These are phyloP conservation scores for Phrynosoma blainvillii DNA, from an alignment of 2,113 vertebrate species.

Conservation along the genomic window DNA sequence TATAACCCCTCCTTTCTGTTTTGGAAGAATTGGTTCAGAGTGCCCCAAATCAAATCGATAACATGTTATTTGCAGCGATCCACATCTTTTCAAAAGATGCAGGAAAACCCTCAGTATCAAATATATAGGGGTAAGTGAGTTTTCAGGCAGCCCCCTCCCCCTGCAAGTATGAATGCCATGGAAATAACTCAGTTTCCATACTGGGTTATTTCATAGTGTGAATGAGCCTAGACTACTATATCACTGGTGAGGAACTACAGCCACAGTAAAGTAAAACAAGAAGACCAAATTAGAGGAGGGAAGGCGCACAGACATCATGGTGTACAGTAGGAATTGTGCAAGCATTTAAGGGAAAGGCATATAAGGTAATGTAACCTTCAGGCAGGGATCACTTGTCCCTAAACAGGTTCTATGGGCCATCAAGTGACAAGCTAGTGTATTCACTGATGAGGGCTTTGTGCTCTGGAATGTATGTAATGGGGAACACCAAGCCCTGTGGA, in stretches of 20 bases:
- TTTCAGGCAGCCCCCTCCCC: too few species aligned
- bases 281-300: slow-evolving; percentile 13
- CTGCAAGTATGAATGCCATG: too few species aligned
- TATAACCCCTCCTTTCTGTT: too few species aligned
- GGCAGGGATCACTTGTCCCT: slow-evolving; percentile 55
- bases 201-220: too few species aligned
- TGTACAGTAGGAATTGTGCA: slow-evolving; percentile 27
- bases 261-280: background rate
- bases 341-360: slow-evolving; percentile 44
- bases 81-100: too few species aligned
- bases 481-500: slow-evolving; percentile 28
- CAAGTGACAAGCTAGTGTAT: slow-evolving; percentile 35
- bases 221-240: too few species aligned
- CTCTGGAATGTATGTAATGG: slow-evolving; percentile 39
- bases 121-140: too few species aligned
- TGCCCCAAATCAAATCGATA: too few species aligned
- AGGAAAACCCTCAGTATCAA: too few species aligned
- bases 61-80: too few species aligned
- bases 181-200: too few species aligned
- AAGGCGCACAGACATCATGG: background rate
- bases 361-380: slow-evolving; percentile 45
- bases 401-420: slow-evolving; percentile 63
- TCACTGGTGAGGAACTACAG: background rate
- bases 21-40: too few species aligned
- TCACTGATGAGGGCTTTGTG: slow-evolving; percentile 47